A percentile compares a stretch with the other conserved stretches of the same genome.
phyloP scores from a whole-genome alignment of 1,140 invertebrate species.

The Pygmarrhopalites habei region DNA sequence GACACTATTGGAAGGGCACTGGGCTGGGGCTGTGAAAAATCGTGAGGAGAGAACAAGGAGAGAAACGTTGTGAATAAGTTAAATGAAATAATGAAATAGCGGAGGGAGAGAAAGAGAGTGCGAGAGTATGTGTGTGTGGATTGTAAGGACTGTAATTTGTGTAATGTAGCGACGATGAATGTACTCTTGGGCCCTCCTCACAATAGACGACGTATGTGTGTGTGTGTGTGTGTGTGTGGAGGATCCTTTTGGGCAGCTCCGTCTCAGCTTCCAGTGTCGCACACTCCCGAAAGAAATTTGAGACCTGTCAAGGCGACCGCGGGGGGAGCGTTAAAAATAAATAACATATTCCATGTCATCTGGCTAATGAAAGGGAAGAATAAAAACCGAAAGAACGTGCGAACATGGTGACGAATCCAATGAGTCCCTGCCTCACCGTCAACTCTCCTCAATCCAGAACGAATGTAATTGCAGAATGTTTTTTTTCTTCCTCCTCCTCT shows the following conservation, averaged over 20 bases:
- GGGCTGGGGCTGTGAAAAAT: no score
- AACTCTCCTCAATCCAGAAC: not conserved
- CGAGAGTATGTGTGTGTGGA: no score
- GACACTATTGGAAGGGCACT: no score
- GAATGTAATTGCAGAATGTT: constrained; percentile 5
- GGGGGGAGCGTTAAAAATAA: not conserved
- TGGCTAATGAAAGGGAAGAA: not conserved
- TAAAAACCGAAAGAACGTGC: not conserved
- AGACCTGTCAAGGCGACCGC: not conserved
- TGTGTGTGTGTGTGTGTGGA: no score
- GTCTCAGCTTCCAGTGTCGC: no score
- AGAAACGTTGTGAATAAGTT: not conserved
- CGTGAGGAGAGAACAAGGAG: no score
- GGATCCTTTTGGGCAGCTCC: no score
- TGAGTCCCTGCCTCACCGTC: not conserved
- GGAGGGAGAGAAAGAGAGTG: not conserved
- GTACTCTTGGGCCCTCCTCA: no score
- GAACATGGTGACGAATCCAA: constrained; percentile 1
- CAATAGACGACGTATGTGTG: no score
- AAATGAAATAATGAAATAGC: constrained; percentile 1
- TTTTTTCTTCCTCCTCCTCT: not conserved
- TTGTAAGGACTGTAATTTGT: constrained; percentile 5
- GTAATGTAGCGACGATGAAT: not conserved
- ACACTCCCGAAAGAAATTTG: constrained; percentile 4
- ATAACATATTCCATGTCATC: not conserved